Percentiles rank a stretch among this genome's conserved stretches.
These are phyloP conservation scores for Pogona vitticeps DNA, from an alignment of 2,113 vertebrate genomes.

Conservation along the genomic window DNA sequence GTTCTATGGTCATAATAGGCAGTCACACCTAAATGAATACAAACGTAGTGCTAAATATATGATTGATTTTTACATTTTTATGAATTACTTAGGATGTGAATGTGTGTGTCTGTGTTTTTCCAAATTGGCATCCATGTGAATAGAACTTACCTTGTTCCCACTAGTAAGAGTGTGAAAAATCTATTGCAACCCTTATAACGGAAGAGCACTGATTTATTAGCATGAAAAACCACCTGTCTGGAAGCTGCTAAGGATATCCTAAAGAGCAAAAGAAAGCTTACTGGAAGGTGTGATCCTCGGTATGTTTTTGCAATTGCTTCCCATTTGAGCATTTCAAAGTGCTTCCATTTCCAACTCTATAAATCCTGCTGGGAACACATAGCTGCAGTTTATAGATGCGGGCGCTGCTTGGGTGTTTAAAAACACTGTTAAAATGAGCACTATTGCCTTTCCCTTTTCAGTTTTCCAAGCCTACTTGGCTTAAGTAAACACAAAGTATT, in stretches of 20 bases:
- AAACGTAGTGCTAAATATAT: background rate
- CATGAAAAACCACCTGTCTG: background rate
- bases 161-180: background rate
- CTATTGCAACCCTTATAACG: background rate
- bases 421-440: background rate
- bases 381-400: constrained; percentile 1
- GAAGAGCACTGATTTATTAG: background rate
- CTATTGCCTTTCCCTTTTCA: background rate
- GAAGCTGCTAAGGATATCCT: background rate
- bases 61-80: background rate
- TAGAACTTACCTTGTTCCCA: background rate
- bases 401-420: background rate
- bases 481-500: background rate
- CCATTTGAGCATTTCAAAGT: background rate
- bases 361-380: background rate
- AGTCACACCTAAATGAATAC: background rate
- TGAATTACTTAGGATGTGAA: background rate
- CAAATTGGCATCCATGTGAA: background rate
- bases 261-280: background rate
- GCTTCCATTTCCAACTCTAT: constrained; percentile 5
- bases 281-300: background rate
- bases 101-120: background rate
- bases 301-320: background rate
- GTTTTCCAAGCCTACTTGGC: background rate
- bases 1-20: background rate